Evolutionary conservation across 2,113 vertebrate species (phyloP), one percentile per base, ranked within the genome.

Genomic region (Chaetodon auriga): DNA sequence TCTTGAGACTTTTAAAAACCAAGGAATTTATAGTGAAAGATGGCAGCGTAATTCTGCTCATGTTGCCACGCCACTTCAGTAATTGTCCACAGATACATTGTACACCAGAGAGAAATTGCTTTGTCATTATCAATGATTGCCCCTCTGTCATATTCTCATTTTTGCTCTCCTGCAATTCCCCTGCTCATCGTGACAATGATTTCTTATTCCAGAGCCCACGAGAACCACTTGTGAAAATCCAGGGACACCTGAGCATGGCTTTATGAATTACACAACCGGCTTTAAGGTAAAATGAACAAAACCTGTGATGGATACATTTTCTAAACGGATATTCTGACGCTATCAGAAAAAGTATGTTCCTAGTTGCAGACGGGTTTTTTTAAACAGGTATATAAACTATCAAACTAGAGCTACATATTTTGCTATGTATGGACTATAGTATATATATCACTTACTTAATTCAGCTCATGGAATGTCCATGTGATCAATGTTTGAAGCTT

Each of bases 181-280:
- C 14, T 62, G 36, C 68, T 89, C 55, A 83, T 78, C 21, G 18
- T 65, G 25, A 81, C 66, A 80, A 68, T 81, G 36, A 45, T 83
- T 75, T 78, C 78, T 92, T 69, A 80, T 92, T 93, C 71, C 86
- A 99, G 98, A 99, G 92, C 96, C 97, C 11, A 96, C 96, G 8
- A 97, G 96, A 48, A 98, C 96, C 7, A 94, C 97, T 0, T 99
- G 98, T 95, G 97, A 97, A 91, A 99, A 99, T 85, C 98, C 97
- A 41, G 97, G 97, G 35, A 96, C 96, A 7, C 98, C 97, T 25
- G 95, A 97, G 46, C 96, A 97, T 0, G 98, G 98, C 69, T 97
- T 96, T 85, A 96, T 99, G 91, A 99, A 99, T 87, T 97, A 96
- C 86, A 98, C 97, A 51, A 96, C 97, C 78, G 98, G 98, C 79